Base-by-base conservation (phyloP, 2,888 invertebrate genomes). In the Tenthredo distinguenda region DNA sequence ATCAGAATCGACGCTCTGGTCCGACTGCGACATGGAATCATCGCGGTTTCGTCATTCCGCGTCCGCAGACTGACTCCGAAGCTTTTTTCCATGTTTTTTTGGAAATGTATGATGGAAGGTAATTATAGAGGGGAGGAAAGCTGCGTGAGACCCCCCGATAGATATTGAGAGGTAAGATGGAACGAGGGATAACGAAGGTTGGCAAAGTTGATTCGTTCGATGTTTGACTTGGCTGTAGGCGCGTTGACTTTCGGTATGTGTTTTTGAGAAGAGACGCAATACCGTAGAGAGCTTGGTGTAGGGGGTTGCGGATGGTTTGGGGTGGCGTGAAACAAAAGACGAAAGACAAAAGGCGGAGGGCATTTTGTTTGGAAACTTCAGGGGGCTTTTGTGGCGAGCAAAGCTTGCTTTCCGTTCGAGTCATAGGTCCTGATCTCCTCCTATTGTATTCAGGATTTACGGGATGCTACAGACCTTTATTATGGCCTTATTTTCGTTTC, bases 331-430 rank as follows among this genome's bases (percentile, higher is more conserved):
- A 47, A 83, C 83, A 83, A 83, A 83, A 71, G 68, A 47, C 55
- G 83, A 71, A 83, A 83, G 83, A 83, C 83, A 83, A 83, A 83
- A 83, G 83, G 71, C 83, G 68, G 26, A 21, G 83, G 68, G 37
- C 68, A 83, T 68, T 65, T 47, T 65, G 71, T 83, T 83, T 68
- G 47, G 31, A 37, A 83, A 83, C 43, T 83, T 83, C 31, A 40
- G 43, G 37, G 58, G 18, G 81, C 83, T 83, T 83, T 83, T 83
- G 83, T 83, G 68, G 47, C 83, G 83, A 83, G 83, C 71, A 47
- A 83, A 83, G 83, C 83, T 83, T 83, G 47, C 83, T 83, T 71
- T 83, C 34, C 83, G 68, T 47, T 71, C 31, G 15, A 83, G 83
- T 83, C 83, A 83, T 62, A 83, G 83, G 83, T 71, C 83, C 50